Percentiles rank a stretch among this genome's conserved stretches.
phyloP scores from a whole-genome alignment of 2,888 invertebrate species.

The Ceratothoa steindachneri region DNA sequence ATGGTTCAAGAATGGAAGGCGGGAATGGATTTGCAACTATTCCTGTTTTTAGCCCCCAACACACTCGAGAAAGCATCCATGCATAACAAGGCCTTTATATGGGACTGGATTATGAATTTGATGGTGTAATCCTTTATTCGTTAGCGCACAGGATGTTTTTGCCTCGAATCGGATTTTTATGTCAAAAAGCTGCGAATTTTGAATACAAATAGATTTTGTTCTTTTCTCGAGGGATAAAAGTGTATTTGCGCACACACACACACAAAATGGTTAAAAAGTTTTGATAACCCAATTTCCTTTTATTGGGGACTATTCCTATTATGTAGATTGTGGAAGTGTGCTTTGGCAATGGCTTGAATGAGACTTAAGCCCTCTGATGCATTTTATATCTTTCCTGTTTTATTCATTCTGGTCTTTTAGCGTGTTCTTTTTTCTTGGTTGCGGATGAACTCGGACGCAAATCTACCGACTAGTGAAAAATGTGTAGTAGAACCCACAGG shows the following conservation, averaged over 20 bases:
- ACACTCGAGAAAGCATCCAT: background rate
- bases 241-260: background rate
- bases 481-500: no score
- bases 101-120: background rate
- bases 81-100: background rate
- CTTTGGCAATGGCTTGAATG: background rate
- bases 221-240: background rate
- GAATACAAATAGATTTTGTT: background rate
- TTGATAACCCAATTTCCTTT: background rate
- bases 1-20: no score
- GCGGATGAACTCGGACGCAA: no score
- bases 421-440: no score
- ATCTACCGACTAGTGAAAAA: no score
- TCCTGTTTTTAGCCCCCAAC: no score
- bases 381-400: no score
- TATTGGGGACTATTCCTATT: background rate
- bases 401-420: no score
- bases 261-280: background rate
- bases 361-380: background rate
- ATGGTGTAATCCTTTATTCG: background rate
- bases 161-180: background rate
- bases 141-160: background rate
- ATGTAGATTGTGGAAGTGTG: background rate
- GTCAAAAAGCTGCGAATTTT: background rate
- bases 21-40: no score